These are phyloP conservation scores for Anoplopoma fimbria DNA, from an alignment of 2,113 vertebrate species.

Conservation along the genomic window DNA sequence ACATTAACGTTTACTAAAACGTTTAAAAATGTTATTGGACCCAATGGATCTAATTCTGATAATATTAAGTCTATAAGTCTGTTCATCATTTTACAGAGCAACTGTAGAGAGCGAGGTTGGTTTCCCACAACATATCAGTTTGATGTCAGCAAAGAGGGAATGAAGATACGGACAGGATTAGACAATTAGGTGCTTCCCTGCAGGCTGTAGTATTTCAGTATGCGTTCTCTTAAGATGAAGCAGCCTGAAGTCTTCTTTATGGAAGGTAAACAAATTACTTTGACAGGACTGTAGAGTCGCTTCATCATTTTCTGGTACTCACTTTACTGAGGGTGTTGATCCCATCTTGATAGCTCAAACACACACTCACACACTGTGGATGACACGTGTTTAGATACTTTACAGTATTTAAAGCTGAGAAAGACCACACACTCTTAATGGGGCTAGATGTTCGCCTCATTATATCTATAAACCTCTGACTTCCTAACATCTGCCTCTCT, in stretches of 20 bases:
- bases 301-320: conserved; percentile 15
- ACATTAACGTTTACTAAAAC: background rate
- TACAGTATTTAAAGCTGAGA: conserved; percentile 41
- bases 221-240: background rate
- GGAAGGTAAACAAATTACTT: conserved; percentile 8
- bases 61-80: background rate
- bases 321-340: conserved; percentile 1
- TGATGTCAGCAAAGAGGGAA: background rate
- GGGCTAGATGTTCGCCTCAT: conserved; percentile 37
- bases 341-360: background rate
- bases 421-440: conserved; percentile 17
- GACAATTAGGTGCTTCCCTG: background rate
- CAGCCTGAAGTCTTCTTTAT: background rate
- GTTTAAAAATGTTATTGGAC: background rate
- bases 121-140: background rate
- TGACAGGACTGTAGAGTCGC: background rate
- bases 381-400: conserved; percentile 19
- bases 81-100: background rate
- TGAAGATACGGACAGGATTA: background rate
- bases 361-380: conserved; percentile 3
- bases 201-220: background rate
- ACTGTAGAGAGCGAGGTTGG: background rate
- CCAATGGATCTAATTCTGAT: background rate
- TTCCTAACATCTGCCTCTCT: conserved; percentile 19
- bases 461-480: conserved; percentile 65